phyloP scores from a whole-genome alignment of 2,797 vertebrate species.

The Rhinogobio ventralis region DNA sequence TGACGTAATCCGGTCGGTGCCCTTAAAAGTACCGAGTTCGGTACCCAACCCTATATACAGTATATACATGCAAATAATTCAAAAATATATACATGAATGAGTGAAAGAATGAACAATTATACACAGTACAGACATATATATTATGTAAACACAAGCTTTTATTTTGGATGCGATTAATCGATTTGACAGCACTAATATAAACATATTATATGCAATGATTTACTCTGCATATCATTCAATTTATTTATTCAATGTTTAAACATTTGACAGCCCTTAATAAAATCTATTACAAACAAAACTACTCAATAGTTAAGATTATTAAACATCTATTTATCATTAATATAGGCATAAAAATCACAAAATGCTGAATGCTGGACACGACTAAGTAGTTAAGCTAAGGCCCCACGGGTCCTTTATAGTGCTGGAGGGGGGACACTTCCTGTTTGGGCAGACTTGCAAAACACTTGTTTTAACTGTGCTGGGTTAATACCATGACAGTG shows the following conservation, averaged over 20 bases:
- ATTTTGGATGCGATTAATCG: too few relatives aligned
- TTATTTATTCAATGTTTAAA: neutral
- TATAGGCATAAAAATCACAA: neutral
- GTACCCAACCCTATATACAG: too few relatives aligned
- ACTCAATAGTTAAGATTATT: neutral
- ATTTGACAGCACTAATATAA: too few relatives aligned
- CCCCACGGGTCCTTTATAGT: neutral
- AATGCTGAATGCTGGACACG: neutral
- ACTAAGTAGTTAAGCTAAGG: neutral
- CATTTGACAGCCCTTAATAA: neutral
- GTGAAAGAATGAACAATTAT: too few relatives aligned
- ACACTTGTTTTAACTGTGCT: conserved; percentile 49
- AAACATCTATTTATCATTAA: conserved; percentile 2
- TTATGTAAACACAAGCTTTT: too few relatives aligned
- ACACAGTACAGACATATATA: too few relatives aligned
- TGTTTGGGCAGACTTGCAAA: conserved; percentile 10
- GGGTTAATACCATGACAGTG: conserved; percentile 65
- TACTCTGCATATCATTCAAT: neutral
- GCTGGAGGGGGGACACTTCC: neutral
- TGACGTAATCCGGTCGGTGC: too few relatives aligned
- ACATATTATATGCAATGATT: neutral
- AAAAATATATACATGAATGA: too few relatives aligned
- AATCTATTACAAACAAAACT: neutral
- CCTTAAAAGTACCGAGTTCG: too few relatives aligned
- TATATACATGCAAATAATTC: too few relatives aligned